Conservation (phyloP, 2,113 vertebrate genomes). For the Dolichotis patagonum region DNA sequence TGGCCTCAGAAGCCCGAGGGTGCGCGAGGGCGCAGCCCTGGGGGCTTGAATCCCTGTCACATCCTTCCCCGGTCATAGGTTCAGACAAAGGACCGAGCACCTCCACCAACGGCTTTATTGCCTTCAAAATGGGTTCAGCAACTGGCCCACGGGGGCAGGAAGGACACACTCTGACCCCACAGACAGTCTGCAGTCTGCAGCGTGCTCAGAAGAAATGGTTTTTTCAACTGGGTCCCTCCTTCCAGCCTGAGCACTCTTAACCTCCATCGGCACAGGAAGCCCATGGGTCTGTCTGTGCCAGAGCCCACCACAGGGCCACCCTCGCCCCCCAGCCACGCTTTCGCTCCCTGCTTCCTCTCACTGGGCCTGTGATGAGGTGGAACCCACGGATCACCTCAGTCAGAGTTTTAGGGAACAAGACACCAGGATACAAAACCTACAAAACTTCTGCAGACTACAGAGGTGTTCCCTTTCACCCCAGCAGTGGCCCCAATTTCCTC, state of each 20-base stretch:
- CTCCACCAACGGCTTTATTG: not conserved
- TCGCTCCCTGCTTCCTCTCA: not conserved
- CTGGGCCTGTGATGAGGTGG: not conserved
- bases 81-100: not conserved
- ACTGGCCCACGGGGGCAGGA: not conserved
- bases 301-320: not conserved
- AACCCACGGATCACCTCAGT: not conserved
- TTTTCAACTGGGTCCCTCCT: rapidly evolving
- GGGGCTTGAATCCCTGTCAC: not conserved
- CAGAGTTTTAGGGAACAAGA: not conserved
- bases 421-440: not conserved
- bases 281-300: rapidly evolving
- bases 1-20: not conserved
- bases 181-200: rapidly evolving
- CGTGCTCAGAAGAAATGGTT: not conserved
- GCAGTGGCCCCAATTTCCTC: not conserved
- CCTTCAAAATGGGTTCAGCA: not conserved
- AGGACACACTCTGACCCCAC: rapidly evolving
- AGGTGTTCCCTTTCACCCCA: not conserved
- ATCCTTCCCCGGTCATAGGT: too few relatives aligned
- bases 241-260: not conserved
- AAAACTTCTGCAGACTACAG: not conserved
- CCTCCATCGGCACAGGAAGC: rapidly evolving
- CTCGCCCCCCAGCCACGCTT: not conserved
- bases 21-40: not conserved